Base-by-base conservation (phyloP, 2,113 vertebrate genomes). In the Rhineura floridana region DNA sequence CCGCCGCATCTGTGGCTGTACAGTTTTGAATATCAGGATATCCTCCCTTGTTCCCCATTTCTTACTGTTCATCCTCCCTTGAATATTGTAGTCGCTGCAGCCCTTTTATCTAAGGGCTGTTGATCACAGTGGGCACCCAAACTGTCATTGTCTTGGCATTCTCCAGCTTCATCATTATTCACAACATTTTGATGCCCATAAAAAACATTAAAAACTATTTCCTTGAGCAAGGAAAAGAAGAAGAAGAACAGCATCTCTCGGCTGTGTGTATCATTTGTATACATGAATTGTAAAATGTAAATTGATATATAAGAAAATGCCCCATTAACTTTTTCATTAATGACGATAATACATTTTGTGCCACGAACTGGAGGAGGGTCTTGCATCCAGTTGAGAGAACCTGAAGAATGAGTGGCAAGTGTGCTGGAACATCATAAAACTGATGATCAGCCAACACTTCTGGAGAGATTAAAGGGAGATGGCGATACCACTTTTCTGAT, bases 291-390 rank as follows among this genome's bases (percentile, higher is more conserved):
- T 98, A 98, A 98, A 98, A 98, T 98, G 98, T 98, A 99, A 99
- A 99, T 99, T 99, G 98, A 99, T 99, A 99, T 98, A 98, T 98
- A 98, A 98, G 98, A 99, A 98, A 98, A 99, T 98, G 98, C 98
- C 97, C 98, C 98, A 99, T 99, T 99, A 99, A 99, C 98, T 99
- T 99, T 99, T 99, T 99, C 98, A 99, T 99, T 99, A 99, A 99
- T 99, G 98, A 98, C 98, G 98, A 98, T 98, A 98, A 98, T 98
- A 97, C 98, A 98, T 98, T 98, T 97, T 97, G 97, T 97, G 97
- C 97, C 97, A 97, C 97, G n/a, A 97, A 98, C 97, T 96, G 97
- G 97, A 93, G 97, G 94, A 96, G 94, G 95, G 97, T 96, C 96
- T 95, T 93, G 95, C 93, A 90, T 96, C 93, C 94, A 91, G 95